These are phyloP conservation scores for Araneus ventricosus DNA, from an alignment of 1,140 invertebrate genomes.

Conservation along the genomic window DNA sequence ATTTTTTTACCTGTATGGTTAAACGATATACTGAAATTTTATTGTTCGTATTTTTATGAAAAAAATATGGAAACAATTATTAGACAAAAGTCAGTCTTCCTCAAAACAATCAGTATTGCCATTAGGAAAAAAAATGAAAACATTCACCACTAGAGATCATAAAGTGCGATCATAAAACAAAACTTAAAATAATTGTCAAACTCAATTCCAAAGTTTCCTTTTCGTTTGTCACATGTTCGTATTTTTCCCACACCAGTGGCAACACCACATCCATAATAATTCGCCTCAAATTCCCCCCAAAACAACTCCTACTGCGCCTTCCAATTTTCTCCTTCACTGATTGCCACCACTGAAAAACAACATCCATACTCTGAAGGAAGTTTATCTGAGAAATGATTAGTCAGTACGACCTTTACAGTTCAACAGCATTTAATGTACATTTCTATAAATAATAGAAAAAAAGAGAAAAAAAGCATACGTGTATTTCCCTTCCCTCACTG, in stretches of 20 bases:
- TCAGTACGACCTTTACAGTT: conserved; percentile 55
- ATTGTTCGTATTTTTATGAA: too few relatives aligned
- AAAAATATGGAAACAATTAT: too few relatives aligned
- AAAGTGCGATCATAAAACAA: too few relatives aligned
- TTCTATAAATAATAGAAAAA: conserved; percentile 25
- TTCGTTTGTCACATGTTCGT: not conserved
- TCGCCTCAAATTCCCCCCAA: conserved; percentile 28
- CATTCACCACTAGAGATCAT: too few relatives aligned
- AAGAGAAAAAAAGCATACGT: not conserved
- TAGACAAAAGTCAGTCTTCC: too few relatives aligned
- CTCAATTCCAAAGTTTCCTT: not conserved
- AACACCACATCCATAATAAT: conserved; percentile 15
- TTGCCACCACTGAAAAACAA: conserved; percentile 30
- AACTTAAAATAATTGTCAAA: not conserved
- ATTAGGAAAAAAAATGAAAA: too few relatives aligned
- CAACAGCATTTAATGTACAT: conserved; percentile 49
- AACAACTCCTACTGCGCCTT: conserved; percentile 35
- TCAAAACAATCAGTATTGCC: too few relatives aligned
- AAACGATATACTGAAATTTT: too few relatives aligned
- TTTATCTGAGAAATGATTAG: conserved; percentile 50
- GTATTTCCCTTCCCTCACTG: not conserved
- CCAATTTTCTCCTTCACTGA: conserved; percentile 66
- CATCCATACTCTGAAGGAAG: conserved; percentile 41
- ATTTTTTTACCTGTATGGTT: too few relatives aligned
- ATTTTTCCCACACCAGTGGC: conserved; percentile 37